Conservation (phyloP, 1,140 invertebrate species). For the Rhopalosiphum padi region DNA sequence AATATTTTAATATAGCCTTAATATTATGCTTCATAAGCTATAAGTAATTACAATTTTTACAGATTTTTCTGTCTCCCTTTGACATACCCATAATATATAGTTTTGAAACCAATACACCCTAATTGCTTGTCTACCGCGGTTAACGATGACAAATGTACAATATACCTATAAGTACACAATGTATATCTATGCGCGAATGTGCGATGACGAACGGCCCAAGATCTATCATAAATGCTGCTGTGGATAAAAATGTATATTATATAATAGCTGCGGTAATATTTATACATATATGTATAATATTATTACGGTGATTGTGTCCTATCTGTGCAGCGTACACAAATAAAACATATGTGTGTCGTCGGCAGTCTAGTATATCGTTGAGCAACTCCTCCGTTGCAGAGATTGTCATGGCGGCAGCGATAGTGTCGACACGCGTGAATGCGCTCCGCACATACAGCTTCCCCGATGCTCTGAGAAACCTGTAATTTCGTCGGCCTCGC, state of each 20-base stretch:
- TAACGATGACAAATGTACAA: background rate
- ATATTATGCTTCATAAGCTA: background rate
- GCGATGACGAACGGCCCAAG: background rate
- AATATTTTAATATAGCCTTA: background rate
- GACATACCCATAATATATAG: background rate
- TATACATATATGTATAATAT: background rate
- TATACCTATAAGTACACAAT: background rate
- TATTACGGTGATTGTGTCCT: background rate
- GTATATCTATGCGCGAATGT: background rate
- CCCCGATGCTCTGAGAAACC: background rate
- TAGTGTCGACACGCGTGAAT: background rate
- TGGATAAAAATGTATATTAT: background rate
- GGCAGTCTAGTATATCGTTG: background rate
- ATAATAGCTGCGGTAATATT: background rate
- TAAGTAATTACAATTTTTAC: background rate
- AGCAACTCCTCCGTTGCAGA: background rate
- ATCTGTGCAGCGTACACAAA: background rate
- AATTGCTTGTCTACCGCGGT: background rate
- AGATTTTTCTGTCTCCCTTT: background rate
- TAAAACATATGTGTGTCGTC: conserved; percentile 18
- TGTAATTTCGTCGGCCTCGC: background rate
- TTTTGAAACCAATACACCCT: background rate
- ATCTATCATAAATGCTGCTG: background rate
- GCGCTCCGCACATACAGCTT: background rate
- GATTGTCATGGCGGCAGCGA: background rate